Conservation (phyloP, 92 coral and sea anemone species). For the Actinostola sp. region DNA sequence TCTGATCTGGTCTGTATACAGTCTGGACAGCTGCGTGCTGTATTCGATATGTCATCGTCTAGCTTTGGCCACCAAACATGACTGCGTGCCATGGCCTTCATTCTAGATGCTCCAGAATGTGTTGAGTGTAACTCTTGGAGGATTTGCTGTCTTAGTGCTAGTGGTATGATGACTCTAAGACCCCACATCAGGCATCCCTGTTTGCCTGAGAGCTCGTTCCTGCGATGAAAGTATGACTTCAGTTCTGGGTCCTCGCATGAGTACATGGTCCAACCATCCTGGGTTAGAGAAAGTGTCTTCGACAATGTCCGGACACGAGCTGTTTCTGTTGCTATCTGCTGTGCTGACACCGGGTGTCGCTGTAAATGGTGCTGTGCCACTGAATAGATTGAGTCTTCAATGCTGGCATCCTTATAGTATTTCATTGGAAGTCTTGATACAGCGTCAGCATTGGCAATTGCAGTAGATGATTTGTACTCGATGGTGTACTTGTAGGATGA, state of each 20-base stretch:
- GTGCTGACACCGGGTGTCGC: constrained; percentile 32
- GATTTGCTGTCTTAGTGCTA: too few species aligned
- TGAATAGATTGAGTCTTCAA: constrained; percentile 37
- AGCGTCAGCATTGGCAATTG: constrained; percentile 55
- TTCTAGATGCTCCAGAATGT: constrained; percentile 46
- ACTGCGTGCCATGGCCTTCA: constrained; percentile 41
- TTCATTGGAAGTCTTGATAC: constrained; percentile 40
- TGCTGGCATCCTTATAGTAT: constrained; percentile 32
- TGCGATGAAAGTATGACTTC: constrained; percentile 36
- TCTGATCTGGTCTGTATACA: neutral
- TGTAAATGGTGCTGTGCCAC: too few species aligned
- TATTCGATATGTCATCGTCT: constrained; percentile 11
- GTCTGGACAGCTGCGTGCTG: constrained; percentile 12
- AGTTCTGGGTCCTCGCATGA: constrained; percentile 27
- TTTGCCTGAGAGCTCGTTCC: constrained; percentile 43
- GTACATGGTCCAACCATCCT: too few species aligned
- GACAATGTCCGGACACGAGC: constrained; percentile 20
- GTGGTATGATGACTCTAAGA: constrained; percentile 43
- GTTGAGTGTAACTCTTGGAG: constrained; percentile 51
- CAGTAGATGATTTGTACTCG: constrained; percentile 33
- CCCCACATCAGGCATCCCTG: constrained; percentile 62
- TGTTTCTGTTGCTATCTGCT: constrained; percentile 32
- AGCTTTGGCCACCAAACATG: constrained; percentile 38
- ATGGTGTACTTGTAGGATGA: constrained; percentile 45
- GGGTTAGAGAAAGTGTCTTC: too few species aligned